Evolutionary conservation across 2,113 vertebrate genomes (phyloP), one percentile per base, ranked within the genome.

Genomic region (Scatophagus argus): DNA sequence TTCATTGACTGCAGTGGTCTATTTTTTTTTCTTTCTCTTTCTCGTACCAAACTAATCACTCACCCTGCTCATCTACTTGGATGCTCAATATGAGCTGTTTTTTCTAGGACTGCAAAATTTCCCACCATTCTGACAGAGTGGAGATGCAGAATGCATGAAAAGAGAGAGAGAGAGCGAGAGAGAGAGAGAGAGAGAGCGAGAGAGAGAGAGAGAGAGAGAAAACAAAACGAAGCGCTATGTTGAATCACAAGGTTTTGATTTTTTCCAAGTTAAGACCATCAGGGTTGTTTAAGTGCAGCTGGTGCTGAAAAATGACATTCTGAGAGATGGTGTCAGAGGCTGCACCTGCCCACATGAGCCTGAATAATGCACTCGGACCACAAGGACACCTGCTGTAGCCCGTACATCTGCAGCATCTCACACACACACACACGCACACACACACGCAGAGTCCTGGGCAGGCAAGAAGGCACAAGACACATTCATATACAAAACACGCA

Each of bases 311-410:
- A 89, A 87, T 83, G 58, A 83, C 29, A 74, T 85, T 84, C 58
- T 78, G 73, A 66, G 83, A 89, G 84, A 88, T 64, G 74, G 79
- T 87, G 86, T 89, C 87, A 86, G 64, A 70, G 70, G 76, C 86
- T 88, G 82, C 90, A 92, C 83, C 88, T 91, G 88, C 81, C 80
- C 65, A 46, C 71, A 13, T n/a, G 52, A 63, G 80, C 71, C 85
- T 93, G 88, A 94, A 89, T 92, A 90, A 94, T 95, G 91, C 88
- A 85, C 67, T 70, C 68, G 44, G 75, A 82, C 85, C 89, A 81
- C 90, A 81, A 90, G 91, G 89, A 92, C 93, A 94, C 92, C 93
- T 93, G 92, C 91, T 88, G 81, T 80, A 81, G 75, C 44, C 43
- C 14, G 49, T 81, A 71, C 91, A 92, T 90, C 87, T 92, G 92